Evolutionary conservation across 1,140 invertebrate species (phyloP).

Genomic region (Rhyzopertha dominica): DNA sequence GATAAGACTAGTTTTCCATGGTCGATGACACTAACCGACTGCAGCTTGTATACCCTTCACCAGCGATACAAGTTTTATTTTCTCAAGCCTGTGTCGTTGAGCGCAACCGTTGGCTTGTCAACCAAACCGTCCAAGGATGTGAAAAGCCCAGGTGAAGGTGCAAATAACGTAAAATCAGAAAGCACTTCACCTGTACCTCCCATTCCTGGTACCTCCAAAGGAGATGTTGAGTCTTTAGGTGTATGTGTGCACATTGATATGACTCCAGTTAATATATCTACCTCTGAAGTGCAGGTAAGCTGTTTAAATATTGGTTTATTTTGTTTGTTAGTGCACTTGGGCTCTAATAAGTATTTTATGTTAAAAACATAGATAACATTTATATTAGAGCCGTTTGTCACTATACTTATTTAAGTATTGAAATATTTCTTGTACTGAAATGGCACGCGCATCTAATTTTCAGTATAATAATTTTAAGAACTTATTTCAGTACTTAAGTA

Average conservation of each 20-base stretch:
- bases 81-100: slow-evolving; percentile 54
- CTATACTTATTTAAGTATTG: too few species aligned
- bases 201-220: slow-evolving; percentile 12
- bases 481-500: too few species aligned
- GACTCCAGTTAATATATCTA: slow-evolving; percentile 50
- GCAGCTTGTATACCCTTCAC: slow-evolving; percentile 52
- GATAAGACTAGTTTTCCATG: slow-evolving; percentile 56
- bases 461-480: too few species aligned
- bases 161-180: slow-evolving; percentile 11
- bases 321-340: not conserved
- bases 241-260: slow-evolving; percentile 57
- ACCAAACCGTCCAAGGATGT: slow-evolving; percentile 44
- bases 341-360: too few species aligned
- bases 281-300: slow-evolving; percentile 52
- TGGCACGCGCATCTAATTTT: not conserved
- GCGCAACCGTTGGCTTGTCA: slow-evolving; percentile 54
- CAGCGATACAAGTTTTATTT: slow-evolving; percentile 46
- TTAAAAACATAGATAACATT: too few species aligned
- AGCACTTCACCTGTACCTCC: slow-evolving; percentile 6
- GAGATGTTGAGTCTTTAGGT: slow-evolving; percentile 46
- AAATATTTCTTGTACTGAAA: not conserved
- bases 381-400: too few species aligned
- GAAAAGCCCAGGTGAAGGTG: not conserved
- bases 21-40: slow-evolving; percentile 51
- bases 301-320: slow-evolving; percentile 15